Conservation (phyloP, 2,797 vertebrate genomes). For the Phrynocephalus guinanensis region DNA sequence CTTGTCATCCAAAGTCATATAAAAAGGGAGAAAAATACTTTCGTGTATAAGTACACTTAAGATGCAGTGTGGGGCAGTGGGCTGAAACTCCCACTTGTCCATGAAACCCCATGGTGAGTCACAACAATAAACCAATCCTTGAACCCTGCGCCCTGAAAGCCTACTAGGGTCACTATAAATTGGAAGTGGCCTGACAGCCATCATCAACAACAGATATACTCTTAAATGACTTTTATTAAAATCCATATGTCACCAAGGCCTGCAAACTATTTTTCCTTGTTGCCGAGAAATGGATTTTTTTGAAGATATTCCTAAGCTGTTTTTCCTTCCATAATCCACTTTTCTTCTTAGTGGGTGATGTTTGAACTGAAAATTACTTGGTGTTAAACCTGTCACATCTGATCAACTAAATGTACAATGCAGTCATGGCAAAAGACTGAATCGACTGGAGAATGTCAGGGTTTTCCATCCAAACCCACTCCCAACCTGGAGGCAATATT, state of each 20-base stretch:
- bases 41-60: background rate
- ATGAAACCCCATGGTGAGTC: too few relatives aligned
- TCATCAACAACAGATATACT: background rate
- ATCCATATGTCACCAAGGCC: background rate
- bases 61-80: too few relatives aligned
- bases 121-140: too few relatives aligned
- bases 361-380: conserved; percentile 72
- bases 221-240: conserved; percentile 29
- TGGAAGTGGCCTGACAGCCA: too few relatives aligned
- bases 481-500: too few relatives aligned
- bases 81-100: background rate
- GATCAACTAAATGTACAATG: conserved; percentile 60
- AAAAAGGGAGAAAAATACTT: background rate
- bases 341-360: conserved; percentile 51
- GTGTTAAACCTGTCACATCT: conserved; percentile 67
- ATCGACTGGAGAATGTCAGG: conserved; percentile 18
- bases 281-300: conserved; percentile 23
- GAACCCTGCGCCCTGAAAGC: too few relatives aligned
- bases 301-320: background rate
- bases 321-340: conserved; percentile 50
- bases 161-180: too few relatives aligned
- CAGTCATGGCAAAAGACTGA: too few relatives aligned
- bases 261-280: background rate
- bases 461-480: conserved; percentile 33
- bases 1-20: background rate